Conservation (phyloP, 2,888 invertebrate species). For the Calephelis perditalis region DNA sequence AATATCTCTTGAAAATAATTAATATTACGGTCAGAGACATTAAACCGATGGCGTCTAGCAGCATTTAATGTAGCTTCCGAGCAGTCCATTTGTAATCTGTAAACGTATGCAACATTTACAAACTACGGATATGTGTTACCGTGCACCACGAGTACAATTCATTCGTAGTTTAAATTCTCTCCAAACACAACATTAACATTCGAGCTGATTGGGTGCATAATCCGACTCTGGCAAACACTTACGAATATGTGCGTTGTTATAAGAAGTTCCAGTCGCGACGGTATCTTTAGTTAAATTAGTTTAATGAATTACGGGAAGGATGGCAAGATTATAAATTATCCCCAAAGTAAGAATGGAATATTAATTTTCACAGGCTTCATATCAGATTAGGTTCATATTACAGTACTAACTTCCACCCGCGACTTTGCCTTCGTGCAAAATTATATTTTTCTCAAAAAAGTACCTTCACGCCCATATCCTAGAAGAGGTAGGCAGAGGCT, state of each 20-base stretch:
- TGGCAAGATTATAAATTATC: neutral
- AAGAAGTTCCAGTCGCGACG: neutral
- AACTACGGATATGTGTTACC: neutral
- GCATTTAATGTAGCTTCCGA: neutral
- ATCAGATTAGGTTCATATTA: neutral
- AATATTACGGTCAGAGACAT: too few relatives aligned
- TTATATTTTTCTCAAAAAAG: too few relatives aligned
- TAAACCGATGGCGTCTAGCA: neutral
- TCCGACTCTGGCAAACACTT: neutral
- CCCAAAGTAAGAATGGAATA: neutral
- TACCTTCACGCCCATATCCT: too few relatives aligned
- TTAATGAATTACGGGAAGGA: slow-evolving; percentile 7
- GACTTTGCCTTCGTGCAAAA: too few relatives aligned
- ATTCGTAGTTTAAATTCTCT: neutral
- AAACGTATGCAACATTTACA: slow-evolving; percentile 5
- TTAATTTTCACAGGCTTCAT: neutral
- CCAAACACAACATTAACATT: slow-evolving; percentile 1
- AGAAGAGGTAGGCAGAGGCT: too few relatives aligned
- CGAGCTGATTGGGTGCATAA: neutral
- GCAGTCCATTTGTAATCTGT: neutral
- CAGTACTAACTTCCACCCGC: too few relatives aligned
- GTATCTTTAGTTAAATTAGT: neutral
- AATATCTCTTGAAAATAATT: too few relatives aligned
- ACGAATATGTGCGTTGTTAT: neutral
- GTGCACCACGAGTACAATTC: neutral